Percentiles rank a stretch among this genome's conserved stretches.
phyloP scores from a whole-genome alignment of 2,113 vertebrate genomes.

The Sitta europaea region DNA sequence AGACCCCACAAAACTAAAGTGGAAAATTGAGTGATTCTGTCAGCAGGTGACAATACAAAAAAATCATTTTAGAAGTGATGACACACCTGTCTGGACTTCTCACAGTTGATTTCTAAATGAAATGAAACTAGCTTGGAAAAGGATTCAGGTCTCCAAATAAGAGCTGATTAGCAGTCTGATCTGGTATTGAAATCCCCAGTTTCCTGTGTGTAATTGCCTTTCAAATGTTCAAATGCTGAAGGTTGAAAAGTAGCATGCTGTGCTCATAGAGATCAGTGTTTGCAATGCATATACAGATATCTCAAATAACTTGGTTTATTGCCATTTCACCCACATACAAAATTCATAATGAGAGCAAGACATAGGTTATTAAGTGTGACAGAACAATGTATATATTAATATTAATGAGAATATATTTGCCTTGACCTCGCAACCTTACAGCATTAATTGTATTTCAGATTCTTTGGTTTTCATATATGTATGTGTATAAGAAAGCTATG shows the following conservation, averaged over 20 bases:
- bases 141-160: neutral
- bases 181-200: neutral
- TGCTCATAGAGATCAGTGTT: conserved; percentile 7
- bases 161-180: conserved; percentile 17
- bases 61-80: neutral
- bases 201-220: conserved; percentile 30
- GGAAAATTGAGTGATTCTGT: neutral
- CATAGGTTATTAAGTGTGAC: conserved; percentile 11
- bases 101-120: neutral
- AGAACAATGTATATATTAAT: conserved; percentile 22
- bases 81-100: neutral
- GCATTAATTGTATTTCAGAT: neutral
- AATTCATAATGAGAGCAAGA: conserved; percentile 1
- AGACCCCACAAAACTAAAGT: neutral
- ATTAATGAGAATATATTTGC: neutral
- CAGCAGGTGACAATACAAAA: neutral
- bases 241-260: conserved; percentile 17
- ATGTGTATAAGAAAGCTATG: neutral
- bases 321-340: neutral
- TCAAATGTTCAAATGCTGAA: conserved; percentile 24
- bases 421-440: neutral
- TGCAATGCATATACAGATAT: neutral
- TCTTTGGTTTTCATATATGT: neutral
- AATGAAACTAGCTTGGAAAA: neutral
- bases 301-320: conserved; percentile 15